Evolutionary conservation across 2,113 vertebrate species (phyloP).

Genomic region (Coturnix japonica): DNA sequence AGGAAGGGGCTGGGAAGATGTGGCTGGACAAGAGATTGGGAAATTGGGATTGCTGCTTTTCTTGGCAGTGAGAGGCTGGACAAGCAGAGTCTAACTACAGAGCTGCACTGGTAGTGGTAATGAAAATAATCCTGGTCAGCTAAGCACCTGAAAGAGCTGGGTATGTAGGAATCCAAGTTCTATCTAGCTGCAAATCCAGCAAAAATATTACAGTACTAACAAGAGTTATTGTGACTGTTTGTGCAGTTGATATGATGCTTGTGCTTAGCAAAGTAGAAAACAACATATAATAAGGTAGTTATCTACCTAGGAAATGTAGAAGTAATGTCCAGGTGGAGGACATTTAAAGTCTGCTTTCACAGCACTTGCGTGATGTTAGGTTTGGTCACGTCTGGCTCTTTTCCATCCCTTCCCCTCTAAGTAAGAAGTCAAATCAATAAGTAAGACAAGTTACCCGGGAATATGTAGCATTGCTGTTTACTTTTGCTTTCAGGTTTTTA

Average conservation of each 20-base stretch:
- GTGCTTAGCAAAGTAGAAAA: background rate
- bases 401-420: background rate
- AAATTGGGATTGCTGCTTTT: background rate
- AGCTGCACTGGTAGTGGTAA: background rate
- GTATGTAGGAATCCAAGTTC: rapidly evolving
- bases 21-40: background rate
- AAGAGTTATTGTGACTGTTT: background rate
- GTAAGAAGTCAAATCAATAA: background rate
- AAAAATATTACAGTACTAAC: background rate
- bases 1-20: background rate
- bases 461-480: background rate
- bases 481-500: background rate
- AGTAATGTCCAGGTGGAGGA: background rate
- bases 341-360: background rate
- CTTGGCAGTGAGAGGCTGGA: background rate
- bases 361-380: background rate
- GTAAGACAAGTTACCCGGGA: background rate
- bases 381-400: background rate
- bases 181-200: background rate
- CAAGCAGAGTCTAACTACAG: background rate
- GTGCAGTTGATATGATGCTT: background rate
- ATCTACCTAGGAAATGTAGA: background rate
- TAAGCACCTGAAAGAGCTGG: background rate
- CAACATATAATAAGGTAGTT: background rate
- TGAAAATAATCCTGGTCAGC: background rate